Percentiles rank a stretch among this genome's conserved stretches.
Conservation (phyloP, 2,888 invertebrate species). For the Ephialtes manifestator region DNA sequence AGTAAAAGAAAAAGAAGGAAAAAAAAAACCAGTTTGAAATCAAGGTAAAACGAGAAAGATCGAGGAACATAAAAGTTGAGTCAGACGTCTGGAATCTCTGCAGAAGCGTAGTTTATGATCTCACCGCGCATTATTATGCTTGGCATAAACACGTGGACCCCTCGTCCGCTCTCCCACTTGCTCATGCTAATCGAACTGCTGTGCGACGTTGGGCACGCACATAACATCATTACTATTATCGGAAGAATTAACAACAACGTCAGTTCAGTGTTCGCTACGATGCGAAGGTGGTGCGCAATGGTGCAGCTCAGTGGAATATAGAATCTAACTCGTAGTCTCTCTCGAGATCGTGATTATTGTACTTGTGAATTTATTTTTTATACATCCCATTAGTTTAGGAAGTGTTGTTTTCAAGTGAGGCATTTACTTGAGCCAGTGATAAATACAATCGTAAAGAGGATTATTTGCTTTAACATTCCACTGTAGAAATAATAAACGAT, state of each 20-base stretch:
- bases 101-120: constrained; percentile 84
- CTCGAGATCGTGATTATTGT: neutral
- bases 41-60: constrained; percentile 57
- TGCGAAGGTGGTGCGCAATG: constrained; percentile 72
- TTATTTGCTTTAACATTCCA: constrained; percentile 2
- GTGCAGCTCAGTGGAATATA: neutral
- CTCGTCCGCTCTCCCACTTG: constrained; percentile 53
- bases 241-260: constrained; percentile 77
- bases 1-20: constrained; percentile 14
- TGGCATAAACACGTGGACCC: constrained; percentile 78
- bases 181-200: constrained; percentile 74
- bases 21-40: constrained; percentile 71
- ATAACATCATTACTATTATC: constrained; percentile 79
- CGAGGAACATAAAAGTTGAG: constrained; percentile 75
- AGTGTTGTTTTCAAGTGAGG: neutral
- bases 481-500: neutral
- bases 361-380: neutral
- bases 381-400: neutral
- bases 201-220: constrained; percentile 66
- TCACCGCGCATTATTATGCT: constrained; percentile 84
- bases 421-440: neutral
- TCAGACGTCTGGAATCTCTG: constrained; percentile 84
- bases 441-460: neutral
- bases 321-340: neutral
- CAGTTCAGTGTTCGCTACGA: constrained; percentile 72